Conservation (phyloP, 92 coral and sea anemone species). For the Virgularia gustaviana region DNA sequence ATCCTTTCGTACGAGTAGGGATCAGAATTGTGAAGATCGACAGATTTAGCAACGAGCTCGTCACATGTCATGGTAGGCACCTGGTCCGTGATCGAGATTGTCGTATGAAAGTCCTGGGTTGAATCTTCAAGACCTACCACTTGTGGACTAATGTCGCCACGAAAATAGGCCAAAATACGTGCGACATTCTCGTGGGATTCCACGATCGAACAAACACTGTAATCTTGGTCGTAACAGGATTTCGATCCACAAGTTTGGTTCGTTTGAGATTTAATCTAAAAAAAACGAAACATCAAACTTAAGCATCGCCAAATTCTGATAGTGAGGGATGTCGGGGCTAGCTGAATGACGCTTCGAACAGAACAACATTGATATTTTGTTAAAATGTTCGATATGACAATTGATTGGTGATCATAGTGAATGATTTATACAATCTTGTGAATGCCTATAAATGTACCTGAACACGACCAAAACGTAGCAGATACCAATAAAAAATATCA, state of each 20-base stretch:
- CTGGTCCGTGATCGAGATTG: conserved; percentile 31
- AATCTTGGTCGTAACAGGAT: conserved; percentile 24
- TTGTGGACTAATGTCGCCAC: conserved; percentile 16
- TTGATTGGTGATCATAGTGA: no score
- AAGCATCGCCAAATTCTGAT: no score
- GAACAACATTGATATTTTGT: no score
- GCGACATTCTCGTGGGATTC: conserved; percentile 27
- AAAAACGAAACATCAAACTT: not conserved
- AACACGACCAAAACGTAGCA: no score
- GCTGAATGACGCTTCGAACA: no score
- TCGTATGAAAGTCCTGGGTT: conserved; percentile 5
- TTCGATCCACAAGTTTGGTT: not conserved
- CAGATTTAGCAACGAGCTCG: conserved; percentile 19
- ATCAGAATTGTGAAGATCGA: conserved; percentile 3
- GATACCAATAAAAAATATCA: no score
- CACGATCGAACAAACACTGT: conserved; percentile 30
- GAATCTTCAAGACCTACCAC: not conserved
- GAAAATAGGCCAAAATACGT: conserved; percentile 28
- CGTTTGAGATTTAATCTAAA: conserved; percentile 24
- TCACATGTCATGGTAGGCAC: conserved; percentile 21
- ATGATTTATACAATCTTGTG: no score
- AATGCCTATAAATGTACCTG: no score
- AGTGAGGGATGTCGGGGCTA: no score
- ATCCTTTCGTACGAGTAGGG: conserved; percentile 13
- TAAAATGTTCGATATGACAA: no score